These are phyloP conservation scores for Campoletis raptor DNA, from an alignment of 2,888 invertebrate genomes.

Conservation along the genomic window DNA sequence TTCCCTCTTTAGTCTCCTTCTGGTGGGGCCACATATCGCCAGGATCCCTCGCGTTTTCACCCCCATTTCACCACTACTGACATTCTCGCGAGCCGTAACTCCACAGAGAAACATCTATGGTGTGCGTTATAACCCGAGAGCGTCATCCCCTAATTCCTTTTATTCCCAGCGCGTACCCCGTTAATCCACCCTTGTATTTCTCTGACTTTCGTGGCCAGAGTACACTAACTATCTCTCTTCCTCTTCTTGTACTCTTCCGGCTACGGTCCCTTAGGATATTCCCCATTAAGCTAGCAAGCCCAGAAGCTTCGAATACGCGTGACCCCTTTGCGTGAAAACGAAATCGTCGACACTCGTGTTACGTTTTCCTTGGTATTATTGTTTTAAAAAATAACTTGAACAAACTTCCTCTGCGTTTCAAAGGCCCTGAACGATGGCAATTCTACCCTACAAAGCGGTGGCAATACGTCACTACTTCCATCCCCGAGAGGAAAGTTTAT, in stretches of 20 bases:
- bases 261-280: constrained; percentile 54
- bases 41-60: constrained; percentile 60
- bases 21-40: constrained; percentile 34
- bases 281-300: constrained; percentile 65
- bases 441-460: constrained; percentile 11
- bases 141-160: constrained; percentile 73
- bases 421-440: background rate
- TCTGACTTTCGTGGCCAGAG: constrained; percentile 54
- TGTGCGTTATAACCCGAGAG: constrained; percentile 39
- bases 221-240: constrained; percentile 53
- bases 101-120: constrained; percentile 39
- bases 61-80: constrained; percentile 32
- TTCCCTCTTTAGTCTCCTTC: constrained; percentile 50
- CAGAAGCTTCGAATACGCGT: constrained; percentile 45
- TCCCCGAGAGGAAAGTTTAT: background rate
- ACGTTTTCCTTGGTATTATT: constrained; percentile 27
- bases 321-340: constrained; percentile 34
- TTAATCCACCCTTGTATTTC: constrained; percentile 73
- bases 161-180: constrained; percentile 75
- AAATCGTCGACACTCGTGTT: constrained; percentile 18
- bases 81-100: constrained; percentile 45
- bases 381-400: background rate
- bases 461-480: background rate
- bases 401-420: background rate
- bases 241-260: constrained; percentile 5